phyloP scores from a whole-genome alignment of 1,140 invertebrate genomes.

The Wasmannia auropunctata region DNA sequence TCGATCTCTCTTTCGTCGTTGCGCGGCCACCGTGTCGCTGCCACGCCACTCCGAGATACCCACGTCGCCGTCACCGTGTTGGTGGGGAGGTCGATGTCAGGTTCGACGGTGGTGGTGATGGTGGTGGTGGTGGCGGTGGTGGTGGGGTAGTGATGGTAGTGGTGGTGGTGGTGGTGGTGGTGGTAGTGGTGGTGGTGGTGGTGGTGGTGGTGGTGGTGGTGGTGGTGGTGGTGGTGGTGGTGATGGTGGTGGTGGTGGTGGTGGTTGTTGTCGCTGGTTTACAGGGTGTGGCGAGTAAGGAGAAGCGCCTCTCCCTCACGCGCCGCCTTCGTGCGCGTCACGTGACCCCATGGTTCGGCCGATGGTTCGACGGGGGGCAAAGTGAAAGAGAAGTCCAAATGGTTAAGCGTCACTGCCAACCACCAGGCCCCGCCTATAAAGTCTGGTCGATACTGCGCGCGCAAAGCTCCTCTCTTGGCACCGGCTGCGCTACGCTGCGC shows the following conservation, averaged over 20 bases:
- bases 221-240: too few relatives aligned
- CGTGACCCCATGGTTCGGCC: neutral
- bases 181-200: too few relatives aligned
- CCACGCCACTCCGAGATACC: slow-evolving; percentile 65
- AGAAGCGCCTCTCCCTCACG: slow-evolving; percentile 73
- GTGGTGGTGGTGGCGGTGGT: slow-evolving; percentile 50
- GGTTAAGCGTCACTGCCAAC: neutral
- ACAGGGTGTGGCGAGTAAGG: slow-evolving; percentile 76
- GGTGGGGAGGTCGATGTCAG: slow-evolving; percentile 43
- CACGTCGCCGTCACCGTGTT: slow-evolving; percentile 63
- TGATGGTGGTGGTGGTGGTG: slow-evolving; percentile 65
- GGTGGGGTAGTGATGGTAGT: too few relatives aligned
- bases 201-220: too few relatives aligned
- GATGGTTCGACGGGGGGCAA: neutral
- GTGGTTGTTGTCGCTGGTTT: slow-evolving; percentile 22
- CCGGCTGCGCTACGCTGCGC: slow-evolving; percentile 25
- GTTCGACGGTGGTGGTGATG: slow-evolving; percentile 60
- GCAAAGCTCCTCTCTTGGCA: neutral
- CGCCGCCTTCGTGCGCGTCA: slow-evolving; percentile 73
- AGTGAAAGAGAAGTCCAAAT: slow-evolving; percentile 14
- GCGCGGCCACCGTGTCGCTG: slow-evolving; percentile 68
- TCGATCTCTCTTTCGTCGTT: slow-evolving; percentile 83
- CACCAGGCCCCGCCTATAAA: slow-evolving; percentile 6
- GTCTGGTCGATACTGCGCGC: slow-evolving; percentile 17
- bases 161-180: too few relatives aligned